Evolutionary conservation across 2,888 invertebrate genomes (phyloP).

Genomic region (Sinohyriopsis cumingii): DNA sequence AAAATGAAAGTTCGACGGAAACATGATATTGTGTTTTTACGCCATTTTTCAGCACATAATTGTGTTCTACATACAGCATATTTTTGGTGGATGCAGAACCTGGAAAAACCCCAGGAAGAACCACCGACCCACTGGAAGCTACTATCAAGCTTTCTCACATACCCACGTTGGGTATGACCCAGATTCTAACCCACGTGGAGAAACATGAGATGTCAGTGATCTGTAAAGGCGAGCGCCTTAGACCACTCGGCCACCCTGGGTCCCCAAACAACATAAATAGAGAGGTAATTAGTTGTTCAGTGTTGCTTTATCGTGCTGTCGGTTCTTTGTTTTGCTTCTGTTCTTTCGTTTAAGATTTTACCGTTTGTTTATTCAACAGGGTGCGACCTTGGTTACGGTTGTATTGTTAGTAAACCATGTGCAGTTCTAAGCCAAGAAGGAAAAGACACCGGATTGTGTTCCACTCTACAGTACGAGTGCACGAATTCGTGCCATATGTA

Average conservation of each 20-base stretch:
- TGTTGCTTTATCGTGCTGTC: no score
- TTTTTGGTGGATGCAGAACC: not conserved
- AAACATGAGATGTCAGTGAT: no score
- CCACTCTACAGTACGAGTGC: conserved; percentile 5
- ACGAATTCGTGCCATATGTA: conserved; percentile 29
- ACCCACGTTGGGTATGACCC: no score
- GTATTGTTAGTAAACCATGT: conserved; percentile 29
- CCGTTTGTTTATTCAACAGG: conserved; percentile 20
- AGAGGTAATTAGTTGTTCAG: no score
- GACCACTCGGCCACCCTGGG: no score
- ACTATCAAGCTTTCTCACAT: not conserved
- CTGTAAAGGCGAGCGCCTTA: no score
- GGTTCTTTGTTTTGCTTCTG: no score
- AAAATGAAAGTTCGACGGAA: not conserved
- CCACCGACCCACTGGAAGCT: not conserved
- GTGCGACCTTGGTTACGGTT: conserved; percentile 30
- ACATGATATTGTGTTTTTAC: not conserved
- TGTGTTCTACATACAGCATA: not conserved
- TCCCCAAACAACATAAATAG: no score
- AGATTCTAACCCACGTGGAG: no score
- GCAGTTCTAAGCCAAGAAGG: conserved; percentile 9
- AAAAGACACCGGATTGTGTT: conserved; percentile 2
- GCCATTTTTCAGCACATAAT: not conserved
- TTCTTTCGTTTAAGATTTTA: no score
- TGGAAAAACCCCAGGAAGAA: not conserved